A percentile compares a stretch with the other conserved stretches of the same genome.
These are phyloP conservation scores for Festucalex cinctus DNA, from an alignment of 2,113 vertebrate species.

Conservation along the genomic window DNA sequence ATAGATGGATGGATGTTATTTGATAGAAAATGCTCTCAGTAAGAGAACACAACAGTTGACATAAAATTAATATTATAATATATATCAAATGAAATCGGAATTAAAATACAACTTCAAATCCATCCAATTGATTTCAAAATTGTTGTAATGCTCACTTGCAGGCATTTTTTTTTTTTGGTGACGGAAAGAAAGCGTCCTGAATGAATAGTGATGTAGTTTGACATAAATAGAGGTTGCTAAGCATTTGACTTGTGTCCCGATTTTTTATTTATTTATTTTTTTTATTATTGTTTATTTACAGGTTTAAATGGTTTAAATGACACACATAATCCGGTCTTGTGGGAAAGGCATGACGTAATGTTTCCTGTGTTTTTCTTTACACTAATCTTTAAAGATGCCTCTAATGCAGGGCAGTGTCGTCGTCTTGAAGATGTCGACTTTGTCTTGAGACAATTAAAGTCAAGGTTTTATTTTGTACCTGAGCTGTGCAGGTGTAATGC, in stretches of 20 bases:
- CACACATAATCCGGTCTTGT: constrained; percentile 55
- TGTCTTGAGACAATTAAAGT: constrained; percentile 26
- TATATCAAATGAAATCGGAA: too few species aligned
- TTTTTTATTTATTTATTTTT: too few species aligned
- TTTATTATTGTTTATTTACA: constrained; percentile 40
- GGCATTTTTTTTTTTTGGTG: too few species aligned
- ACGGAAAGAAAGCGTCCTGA: constrained; percentile 1
- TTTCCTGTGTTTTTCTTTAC: constrained; percentile 19
- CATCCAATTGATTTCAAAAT: too few species aligned
- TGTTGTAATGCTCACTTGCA: too few species aligned
- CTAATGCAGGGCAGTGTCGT: constrained; percentile 4
- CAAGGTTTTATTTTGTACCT: constrained; percentile 27
- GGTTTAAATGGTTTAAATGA: constrained; percentile 46
- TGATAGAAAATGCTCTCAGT: too few species aligned
- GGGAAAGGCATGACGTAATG: constrained; percentile 40
- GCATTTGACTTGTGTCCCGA: too few species aligned
- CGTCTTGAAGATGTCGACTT: neutral
- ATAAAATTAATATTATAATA: too few species aligned
- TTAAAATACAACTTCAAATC: too few species aligned
- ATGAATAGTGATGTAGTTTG: constrained; percentile 36
- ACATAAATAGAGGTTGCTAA: constrained; percentile 29
- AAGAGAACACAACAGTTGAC: too few species aligned
- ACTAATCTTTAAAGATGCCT: constrained; percentile 48
- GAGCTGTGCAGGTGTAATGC: constrained; percentile 45
- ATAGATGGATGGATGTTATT: too few species aligned